A percentile compares a stretch with the other conserved stretches of the same genome.
Evolutionary conservation across 1,140 invertebrate species (phyloP).

Genomic region (Triops cancriformis): DNA sequence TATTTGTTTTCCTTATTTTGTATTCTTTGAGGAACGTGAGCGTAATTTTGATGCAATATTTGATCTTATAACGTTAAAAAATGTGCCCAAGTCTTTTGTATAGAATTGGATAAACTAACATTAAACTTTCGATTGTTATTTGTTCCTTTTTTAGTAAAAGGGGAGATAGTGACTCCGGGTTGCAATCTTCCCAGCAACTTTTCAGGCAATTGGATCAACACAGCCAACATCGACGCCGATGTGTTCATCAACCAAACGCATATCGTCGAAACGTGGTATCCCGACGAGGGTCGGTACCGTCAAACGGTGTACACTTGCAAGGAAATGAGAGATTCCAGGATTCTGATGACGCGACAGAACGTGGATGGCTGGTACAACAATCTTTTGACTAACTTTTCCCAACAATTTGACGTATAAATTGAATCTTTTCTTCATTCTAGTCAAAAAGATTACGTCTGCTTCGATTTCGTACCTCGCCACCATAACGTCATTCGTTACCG

Average conservation of each 20-base stretch:
- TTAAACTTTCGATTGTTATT: constrained; percentile 28
- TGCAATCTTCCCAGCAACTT: constrained; percentile 90
- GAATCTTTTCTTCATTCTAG: constrained; percentile 46
- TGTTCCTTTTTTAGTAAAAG: constrained; percentile 50
- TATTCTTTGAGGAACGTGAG: no score
- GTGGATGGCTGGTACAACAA: constrained; percentile 78
- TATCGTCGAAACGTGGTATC: constrained; percentile 88
- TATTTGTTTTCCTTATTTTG: no score
- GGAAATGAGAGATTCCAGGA: constrained; percentile 72
- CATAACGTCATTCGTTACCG: constrained; percentile 92
- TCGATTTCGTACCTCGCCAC: constrained; percentile 89
- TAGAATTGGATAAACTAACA: no score
- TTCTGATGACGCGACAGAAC: constrained; percentile 91
- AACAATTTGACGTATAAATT: not conserved
- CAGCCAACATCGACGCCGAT: constrained; percentile 89
- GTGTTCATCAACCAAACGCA: constrained; percentile 91
- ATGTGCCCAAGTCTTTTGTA: no score
- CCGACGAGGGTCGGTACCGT: constrained; percentile 77
- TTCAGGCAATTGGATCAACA: constrained; percentile 91
- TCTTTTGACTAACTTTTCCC: not conserved
- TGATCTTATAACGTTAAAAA: no score
- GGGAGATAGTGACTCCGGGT: constrained; percentile 78
- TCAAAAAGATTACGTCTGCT: constrained; percentile 95
- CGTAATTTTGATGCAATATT: not conserved
- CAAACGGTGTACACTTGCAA: constrained; percentile 90